A percentile compares a stretch with the other conserved stretches of the same genome.
Conservation (phyloP, 2,113 vertebrate genomes). For the Tupaia tana region DNA sequence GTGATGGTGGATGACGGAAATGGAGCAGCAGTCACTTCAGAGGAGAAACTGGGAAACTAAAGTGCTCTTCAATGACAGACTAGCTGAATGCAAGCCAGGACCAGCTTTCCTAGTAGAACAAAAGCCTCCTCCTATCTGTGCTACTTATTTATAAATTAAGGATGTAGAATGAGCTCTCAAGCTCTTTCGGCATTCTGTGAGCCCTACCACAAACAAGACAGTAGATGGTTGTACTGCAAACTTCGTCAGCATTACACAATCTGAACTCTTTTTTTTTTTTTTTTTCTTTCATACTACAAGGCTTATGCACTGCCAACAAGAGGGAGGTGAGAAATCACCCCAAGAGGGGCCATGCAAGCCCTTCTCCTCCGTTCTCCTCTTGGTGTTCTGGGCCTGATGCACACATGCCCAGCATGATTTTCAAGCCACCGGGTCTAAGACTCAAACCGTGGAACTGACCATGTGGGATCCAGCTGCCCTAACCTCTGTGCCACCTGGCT, state of each 20-base stretch:
- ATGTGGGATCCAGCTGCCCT: too few species aligned
- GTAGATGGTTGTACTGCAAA: background rate
- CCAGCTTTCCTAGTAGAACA: background rate
- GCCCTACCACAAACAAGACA: background rate
- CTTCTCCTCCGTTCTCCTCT: too few species aligned
- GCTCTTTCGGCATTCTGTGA: background rate
- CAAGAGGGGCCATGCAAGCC: too few species aligned
- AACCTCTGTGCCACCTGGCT: background rate
- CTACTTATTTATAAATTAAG: background rate
- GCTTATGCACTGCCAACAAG: too few species aligned
- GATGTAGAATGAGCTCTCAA: accelerated
- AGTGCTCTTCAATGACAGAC: background rate
- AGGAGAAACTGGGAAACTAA: background rate
- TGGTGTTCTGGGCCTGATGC: too few species aligned
- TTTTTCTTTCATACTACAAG: too few species aligned
- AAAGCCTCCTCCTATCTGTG: background rate
- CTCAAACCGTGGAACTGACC: too few species aligned
- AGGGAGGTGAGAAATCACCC: too few species aligned
- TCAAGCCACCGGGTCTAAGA: too few species aligned
- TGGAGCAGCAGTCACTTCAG: background rate
- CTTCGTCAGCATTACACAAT: background rate
- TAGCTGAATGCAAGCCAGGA: background rate
- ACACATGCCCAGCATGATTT: too few species aligned
- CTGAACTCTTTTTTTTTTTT: background rate
- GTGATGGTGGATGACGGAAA: accelerated